Conservation (phyloP, 2,113 vertebrate genomes). For the Anseranas semipalmata region DNA sequence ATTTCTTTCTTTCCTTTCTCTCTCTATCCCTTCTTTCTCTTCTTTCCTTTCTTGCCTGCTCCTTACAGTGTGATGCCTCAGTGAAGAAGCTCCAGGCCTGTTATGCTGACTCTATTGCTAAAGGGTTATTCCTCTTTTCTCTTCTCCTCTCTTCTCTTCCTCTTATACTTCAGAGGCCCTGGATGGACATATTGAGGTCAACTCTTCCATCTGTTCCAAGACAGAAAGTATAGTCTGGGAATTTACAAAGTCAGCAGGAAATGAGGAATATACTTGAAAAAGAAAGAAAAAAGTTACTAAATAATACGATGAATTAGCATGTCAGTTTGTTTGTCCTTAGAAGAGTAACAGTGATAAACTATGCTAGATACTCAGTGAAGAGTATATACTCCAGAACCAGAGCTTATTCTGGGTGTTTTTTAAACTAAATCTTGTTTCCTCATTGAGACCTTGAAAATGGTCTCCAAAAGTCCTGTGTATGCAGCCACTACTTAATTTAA, state of each 20-base stretch:
- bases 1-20: background rate
- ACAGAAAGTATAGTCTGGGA: background rate
- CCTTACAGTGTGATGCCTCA: background rate
- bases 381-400: background rate
- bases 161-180: background rate
- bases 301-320: background rate
- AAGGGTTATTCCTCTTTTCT: background rate
- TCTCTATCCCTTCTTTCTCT: background rate
- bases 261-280: background rate
- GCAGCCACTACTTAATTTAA: background rate
- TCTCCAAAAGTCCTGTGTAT: background rate
- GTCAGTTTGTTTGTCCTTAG: conserved; percentile 1
- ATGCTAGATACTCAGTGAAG: background rate
- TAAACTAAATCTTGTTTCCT: background rate
- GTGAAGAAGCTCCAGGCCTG: background rate
- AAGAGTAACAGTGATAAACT: background rate
- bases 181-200: background rate
- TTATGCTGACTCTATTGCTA: background rate
- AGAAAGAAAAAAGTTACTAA: background rate
- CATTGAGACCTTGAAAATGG: background rate
- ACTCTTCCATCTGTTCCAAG: conserved; percentile 22
- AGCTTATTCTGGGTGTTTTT: background rate
- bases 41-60: background rate
- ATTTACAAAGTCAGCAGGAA: conserved; percentile 9
- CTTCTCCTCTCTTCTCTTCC: background rate